These are phyloP conservation scores for Anniella stebbinsi DNA, from an alignment of 2,797 vertebrate genomes.

Conservation along the genomic window DNA sequence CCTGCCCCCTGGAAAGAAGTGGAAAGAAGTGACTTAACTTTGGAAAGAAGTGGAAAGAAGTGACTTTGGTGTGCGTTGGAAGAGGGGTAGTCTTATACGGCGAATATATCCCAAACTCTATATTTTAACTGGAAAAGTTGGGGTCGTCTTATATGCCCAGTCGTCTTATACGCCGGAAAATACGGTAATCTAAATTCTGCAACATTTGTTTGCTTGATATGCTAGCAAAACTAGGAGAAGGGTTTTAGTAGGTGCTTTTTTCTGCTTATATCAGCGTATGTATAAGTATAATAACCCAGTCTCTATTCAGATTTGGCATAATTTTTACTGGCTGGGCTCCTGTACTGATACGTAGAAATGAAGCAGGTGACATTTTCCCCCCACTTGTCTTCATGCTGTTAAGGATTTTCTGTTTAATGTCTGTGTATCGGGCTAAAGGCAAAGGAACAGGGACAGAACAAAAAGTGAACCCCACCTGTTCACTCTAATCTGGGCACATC, in stretches of 20 bases:
- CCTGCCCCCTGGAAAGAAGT: too few relatives aligned
- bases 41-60: too few relatives aligned
- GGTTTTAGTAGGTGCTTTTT: background rate
- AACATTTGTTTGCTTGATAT: background rate
- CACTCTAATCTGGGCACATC: background rate
- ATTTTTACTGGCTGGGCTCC: background rate
- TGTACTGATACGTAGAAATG: background rate
- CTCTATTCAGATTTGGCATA: background rate
- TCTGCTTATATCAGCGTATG: background rate
- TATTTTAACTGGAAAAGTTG: too few relatives aligned
- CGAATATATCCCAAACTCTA: too few relatives aligned
- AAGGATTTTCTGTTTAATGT: background rate
- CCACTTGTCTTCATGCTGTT: background rate
- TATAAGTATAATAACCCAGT: background rate
- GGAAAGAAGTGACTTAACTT: too few relatives aligned
- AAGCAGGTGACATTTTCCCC: background rate
- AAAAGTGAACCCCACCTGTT: background rate
- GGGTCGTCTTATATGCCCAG: too few relatives aligned
- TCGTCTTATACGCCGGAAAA: too few relatives aligned
- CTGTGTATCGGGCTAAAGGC: background rate
- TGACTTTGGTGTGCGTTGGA: too few relatives aligned
- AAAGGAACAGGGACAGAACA: background rate
- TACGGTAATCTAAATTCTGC: conserved; percentile 4
- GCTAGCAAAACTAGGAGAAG: background rate
- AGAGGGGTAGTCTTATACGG: too few relatives aligned